phyloP scores from a whole-genome alignment of 2,888 invertebrate species.

The Crocallis elinguaria region DNA sequence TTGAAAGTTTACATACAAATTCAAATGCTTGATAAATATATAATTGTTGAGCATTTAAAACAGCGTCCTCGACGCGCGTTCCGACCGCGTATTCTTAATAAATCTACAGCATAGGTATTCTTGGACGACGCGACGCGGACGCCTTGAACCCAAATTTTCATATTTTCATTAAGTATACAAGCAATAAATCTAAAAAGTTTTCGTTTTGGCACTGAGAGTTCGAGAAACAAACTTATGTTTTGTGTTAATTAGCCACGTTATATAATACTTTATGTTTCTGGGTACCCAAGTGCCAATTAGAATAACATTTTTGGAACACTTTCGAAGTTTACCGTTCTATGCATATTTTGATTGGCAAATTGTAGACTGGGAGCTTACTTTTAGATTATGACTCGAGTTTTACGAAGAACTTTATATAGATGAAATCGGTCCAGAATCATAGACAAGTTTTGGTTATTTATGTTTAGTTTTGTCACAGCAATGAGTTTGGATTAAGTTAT shows the following conservation, averaged over 20 bases:
- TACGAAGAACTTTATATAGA: too few species aligned
- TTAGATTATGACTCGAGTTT: not conserved
- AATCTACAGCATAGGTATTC: not conserved
- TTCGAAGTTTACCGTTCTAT: slow-evolving; percentile 1
- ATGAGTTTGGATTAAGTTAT: too few species aligned
- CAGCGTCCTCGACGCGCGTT: too few species aligned
- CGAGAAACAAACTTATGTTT: slow-evolving; percentile 12
- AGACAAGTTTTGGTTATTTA: too few species aligned
- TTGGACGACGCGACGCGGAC: not conserved
- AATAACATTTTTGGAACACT: slow-evolving; percentile 13
- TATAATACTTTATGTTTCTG: slow-evolving; percentile 28
- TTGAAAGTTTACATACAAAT: too few species aligned
- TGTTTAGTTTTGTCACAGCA: too few species aligned
- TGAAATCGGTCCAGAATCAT: too few species aligned
- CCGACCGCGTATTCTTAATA: too few species aligned
- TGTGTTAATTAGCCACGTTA: slow-evolving; percentile 39
- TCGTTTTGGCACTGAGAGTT: slow-evolving; percentile 14
- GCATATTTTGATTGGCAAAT: slow-evolving; percentile 7
- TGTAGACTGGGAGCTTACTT: not conserved
- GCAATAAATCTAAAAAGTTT: slow-evolving; percentile 36
- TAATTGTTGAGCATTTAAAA: too few species aligned
- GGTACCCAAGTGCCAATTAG: slow-evolving; percentile 14
- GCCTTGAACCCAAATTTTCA: slow-evolving; percentile 24
- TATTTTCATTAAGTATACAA: slow-evolving; percentile 37
- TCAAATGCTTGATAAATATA: too few species aligned